Percentiles rank a stretch among this genome's conserved stretches.
phyloP scores from a whole-genome alignment of 2,113 vertebrate genomes.

The Thamnophis sirtalis region DNA sequence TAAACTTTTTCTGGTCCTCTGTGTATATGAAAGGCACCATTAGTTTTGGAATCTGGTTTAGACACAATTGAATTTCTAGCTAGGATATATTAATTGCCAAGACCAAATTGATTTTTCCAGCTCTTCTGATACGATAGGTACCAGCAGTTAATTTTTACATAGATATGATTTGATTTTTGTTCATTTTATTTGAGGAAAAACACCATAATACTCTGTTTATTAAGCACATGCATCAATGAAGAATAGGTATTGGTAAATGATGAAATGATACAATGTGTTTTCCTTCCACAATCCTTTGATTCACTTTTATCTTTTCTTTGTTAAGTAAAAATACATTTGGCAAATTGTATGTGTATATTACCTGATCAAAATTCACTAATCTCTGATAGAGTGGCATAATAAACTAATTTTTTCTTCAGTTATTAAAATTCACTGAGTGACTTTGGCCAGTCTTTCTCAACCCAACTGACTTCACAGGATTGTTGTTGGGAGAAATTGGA shows the following conservation, averaged over 20 bases:
- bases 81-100: background rate
- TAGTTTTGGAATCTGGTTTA: background rate
- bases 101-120: background rate
- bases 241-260: background rate
- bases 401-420: background rate
- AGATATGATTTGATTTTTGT: background rate
- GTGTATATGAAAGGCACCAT: background rate
- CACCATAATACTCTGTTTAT: background rate
- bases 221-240: background rate
- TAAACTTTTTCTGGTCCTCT: background rate
- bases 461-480: background rate
- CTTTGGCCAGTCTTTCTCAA: background rate
- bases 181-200: background rate
- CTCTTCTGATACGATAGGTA: background rate
- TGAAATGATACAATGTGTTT: background rate
- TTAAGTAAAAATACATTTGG: background rate
- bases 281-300: background rate
- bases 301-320: background rate
- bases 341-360: background rate
- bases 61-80: background rate
- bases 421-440: background rate
- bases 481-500: background rate
- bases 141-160: background rate
- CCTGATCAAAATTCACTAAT: background rate
- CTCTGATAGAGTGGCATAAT: background rate